Evolutionary conservation across 2,888 invertebrate species (phyloP).

Genomic region (Nemapogon koenigi): DNA sequence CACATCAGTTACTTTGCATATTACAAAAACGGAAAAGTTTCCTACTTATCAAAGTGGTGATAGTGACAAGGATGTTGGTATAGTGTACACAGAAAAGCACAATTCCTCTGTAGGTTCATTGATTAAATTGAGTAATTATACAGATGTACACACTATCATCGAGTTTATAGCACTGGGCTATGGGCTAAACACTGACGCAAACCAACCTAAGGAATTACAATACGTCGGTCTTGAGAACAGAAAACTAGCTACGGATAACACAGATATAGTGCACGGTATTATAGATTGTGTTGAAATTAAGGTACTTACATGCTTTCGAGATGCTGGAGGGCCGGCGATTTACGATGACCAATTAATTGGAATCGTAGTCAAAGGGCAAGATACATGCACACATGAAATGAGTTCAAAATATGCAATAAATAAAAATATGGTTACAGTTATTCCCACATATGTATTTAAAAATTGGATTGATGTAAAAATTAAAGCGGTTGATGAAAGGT

Average conservation of each 20-base stretch:
- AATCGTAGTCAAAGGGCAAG: conserved; percentile 35
- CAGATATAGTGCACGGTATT: conserved; percentile 26
- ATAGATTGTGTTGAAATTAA: conserved; percentile 51
- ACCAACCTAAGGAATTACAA: conserved; percentile 34
- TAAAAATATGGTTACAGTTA: conserved; percentile 34
- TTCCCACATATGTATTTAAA: conserved; percentile 42
- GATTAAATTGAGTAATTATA: conserved; percentile 37
- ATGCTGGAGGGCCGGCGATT: conserved; percentile 43
- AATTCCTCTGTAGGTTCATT: conserved; percentile 36
- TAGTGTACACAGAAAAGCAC: conserved; percentile 42
- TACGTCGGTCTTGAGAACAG: conserved; percentile 41
- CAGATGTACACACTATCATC: conserved; percentile 23
- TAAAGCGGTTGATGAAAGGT: conserved; percentile 26
- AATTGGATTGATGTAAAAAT: conserved; percentile 47
- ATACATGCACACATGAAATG: conserved; percentile 39
- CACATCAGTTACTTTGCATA: conserved; percentile 27
- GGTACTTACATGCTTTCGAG: conserved; percentile 43
- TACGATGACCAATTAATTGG: conserved; percentile 41
- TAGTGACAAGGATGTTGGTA: conserved; percentile 36
- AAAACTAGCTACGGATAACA: conserved; percentile 17
- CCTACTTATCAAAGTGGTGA: conserved; percentile 32
- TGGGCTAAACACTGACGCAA: conserved; percentile 43
- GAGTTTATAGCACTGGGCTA: conserved; percentile 44
- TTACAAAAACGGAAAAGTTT: conserved; percentile 40
- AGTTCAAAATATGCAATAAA: conserved; percentile 35